Evolutionary conservation across 1,140 invertebrate genomes (phyloP).

Genomic region (Leptinotarsa lineolata): DNA sequence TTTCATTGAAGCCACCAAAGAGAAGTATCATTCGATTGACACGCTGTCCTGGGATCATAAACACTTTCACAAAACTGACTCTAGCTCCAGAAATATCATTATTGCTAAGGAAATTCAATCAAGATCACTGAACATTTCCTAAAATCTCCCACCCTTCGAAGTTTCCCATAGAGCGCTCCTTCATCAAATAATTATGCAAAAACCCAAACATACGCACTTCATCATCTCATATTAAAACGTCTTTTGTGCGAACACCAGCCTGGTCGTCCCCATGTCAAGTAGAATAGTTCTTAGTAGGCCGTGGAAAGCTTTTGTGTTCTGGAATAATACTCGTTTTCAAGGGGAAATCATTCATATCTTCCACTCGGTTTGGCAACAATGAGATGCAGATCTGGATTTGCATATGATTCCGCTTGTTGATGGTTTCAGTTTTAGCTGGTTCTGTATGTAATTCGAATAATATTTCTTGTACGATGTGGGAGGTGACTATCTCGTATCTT

Average conservation of each 20-base stretch:
- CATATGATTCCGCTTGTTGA: constrained; percentile 30
- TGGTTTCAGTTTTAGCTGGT: constrained; percentile 24
- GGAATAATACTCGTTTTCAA: constrained; percentile 24
- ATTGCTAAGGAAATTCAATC: too few species aligned
- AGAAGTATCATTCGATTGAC: too few species aligned
- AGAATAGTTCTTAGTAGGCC: constrained; percentile 15
- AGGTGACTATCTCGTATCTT: not conserved
- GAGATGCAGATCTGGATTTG: constrained; percentile 44
- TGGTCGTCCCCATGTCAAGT: not conserved
- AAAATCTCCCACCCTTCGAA: too few species aligned
- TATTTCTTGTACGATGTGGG: constrained; percentile 15
- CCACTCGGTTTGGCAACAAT: constrained; percentile 45
- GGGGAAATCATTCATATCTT: constrained; percentile 40
- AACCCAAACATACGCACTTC: constrained; percentile 5
- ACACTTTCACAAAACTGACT: too few species aligned
- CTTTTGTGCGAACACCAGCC: not conserved
- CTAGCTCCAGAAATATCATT: too few species aligned
- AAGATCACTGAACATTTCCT: too few species aligned
- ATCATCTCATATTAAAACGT: constrained; percentile 6
- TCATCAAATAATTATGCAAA: constrained; percentile 6
- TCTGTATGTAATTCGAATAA: constrained; percentile 40
- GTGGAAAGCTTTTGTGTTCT: constrained; percentile 21
- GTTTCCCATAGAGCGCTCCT: not conserved
- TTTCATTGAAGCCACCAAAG: too few species aligned
- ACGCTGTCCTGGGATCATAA: too few species aligned